Percentiles rank a stretch among this genome's conserved stretches.
Evolutionary conservation across 2,888 invertebrate species (phyloP).

Genomic region (Dicranocentrus wangi): DNA sequence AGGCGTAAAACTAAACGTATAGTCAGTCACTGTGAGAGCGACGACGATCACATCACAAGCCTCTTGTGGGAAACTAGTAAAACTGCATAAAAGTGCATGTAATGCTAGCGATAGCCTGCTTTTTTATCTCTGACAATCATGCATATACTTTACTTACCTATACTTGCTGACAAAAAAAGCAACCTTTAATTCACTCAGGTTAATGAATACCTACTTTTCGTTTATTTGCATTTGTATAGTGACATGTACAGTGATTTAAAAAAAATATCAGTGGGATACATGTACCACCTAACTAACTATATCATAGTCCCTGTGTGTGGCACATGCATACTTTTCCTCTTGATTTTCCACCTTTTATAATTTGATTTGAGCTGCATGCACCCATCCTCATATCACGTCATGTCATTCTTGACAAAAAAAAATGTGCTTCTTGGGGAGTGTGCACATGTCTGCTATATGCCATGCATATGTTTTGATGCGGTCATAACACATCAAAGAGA

Average conservation of each 20-base stretch:
- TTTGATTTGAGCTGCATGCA: not conserved
- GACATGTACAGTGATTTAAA: not conserved
- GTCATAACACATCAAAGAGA: not conserved
- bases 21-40: not conserved
- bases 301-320: not conserved
- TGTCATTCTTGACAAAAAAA: not conserved
- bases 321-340: slow-evolving; percentile 1
- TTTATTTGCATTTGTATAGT: not conserved
- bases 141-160: not conserved
- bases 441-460: not conserved
- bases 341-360: not conserved
- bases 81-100: slow-evolving; percentile 3
- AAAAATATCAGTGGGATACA: not conserved
- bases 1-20: not conserved
- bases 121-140: not conserved
- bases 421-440: not conserved
- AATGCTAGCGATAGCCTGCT: slow-evolving; percentile 2
- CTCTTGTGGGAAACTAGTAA: slow-evolving; percentile 25
- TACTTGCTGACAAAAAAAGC: not conserved
- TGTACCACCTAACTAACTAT: not conserved
- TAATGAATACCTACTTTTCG: not conserved
- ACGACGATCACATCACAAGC: not conserved
- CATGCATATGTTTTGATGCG: not conserved
- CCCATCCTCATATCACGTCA: slow-evolving; percentile 4
- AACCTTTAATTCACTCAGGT: not conserved